phyloP scores from a whole-genome alignment of 2,888 invertebrate species.

The Zygaena filipendulae region DNA sequence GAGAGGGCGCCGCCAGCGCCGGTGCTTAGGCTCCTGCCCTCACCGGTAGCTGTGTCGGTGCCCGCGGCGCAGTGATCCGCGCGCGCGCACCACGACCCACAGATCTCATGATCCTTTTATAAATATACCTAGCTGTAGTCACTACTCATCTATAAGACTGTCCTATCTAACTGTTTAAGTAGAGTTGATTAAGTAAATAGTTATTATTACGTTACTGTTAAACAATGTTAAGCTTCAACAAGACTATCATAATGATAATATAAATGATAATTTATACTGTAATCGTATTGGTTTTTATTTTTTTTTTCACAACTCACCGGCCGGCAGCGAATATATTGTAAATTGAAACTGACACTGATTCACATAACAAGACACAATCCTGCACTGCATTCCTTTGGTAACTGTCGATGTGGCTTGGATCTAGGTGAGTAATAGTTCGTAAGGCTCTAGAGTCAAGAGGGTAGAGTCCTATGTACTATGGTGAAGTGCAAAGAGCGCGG shows the following conservation, averaged over 20 bases:
- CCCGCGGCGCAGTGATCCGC: conserved; percentile 25
- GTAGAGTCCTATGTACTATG: too few relatives aligned
- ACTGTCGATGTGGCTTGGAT: too few relatives aligned
- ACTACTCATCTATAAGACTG: conserved; percentile 62
- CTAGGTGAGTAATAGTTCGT: too few relatives aligned
- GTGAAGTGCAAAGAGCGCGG: too few relatives aligned
- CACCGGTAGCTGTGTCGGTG: conserved; percentile 23
- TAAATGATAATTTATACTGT: too few relatives aligned
- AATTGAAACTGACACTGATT: conserved; percentile 21
- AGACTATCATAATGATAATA: too few relatives aligned
- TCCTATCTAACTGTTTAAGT: conserved; percentile 58
- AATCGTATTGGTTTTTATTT: too few relatives aligned
- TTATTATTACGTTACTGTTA: conserved; percentile 31
- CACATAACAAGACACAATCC: conserved; percentile 16
- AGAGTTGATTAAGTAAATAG: conserved; percentile 39
- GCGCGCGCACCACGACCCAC: conserved; percentile 35
- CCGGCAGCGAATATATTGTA: too few relatives aligned
- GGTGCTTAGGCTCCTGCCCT: conserved; percentile 43
- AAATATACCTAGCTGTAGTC: conserved; percentile 52
- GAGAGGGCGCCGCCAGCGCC: conserved; percentile 63
- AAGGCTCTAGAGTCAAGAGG: too few relatives aligned
- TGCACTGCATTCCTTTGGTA: conserved; percentile 3
- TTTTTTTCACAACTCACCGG: too few relatives aligned
- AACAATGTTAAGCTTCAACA: conserved; percentile 37
- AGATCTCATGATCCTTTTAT: conserved; percentile 55